Percentiles rank a stretch among this genome's conserved stretches.
These are phyloP conservation scores for Phalera bucephala DNA, from an alignment of 2,888 invertebrate genomes.

Conservation along the genomic window DNA sequence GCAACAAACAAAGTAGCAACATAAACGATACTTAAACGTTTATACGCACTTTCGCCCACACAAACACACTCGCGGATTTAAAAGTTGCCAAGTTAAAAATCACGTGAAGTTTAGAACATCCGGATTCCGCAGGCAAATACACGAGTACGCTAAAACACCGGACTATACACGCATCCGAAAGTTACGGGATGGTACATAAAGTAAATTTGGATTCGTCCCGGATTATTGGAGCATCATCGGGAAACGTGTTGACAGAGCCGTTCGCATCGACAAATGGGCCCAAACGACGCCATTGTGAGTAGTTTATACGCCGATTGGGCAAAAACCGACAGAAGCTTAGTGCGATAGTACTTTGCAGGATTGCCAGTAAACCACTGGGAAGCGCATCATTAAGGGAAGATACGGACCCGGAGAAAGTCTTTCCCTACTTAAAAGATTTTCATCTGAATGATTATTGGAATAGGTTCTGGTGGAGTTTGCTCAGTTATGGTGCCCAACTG, in stretches of 20 bases:
- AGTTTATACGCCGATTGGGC: slow-evolving; percentile 1
- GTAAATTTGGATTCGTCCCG: neutral
- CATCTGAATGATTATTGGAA: no score
- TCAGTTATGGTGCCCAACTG: no score
- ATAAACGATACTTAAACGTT: no score
- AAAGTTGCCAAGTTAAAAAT: no score
- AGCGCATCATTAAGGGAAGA: neutral
- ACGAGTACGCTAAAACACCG: no score
- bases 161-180: neutral
- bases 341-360: neutral
- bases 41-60: no score
- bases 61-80: no score
- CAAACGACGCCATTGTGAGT: neutral
- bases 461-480: no score
- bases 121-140: no score
- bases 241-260: neutral
- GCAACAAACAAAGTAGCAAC: neutral
- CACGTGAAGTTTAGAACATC: no score
- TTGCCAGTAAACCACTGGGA: neutral
- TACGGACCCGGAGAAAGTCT: neutral
- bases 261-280: neutral
- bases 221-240: neutral
- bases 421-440: no score
- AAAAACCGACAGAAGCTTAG: neutral
- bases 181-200: neutral